Base-by-base conservation (phyloP, 2,113 vertebrate genomes). In the Mastomys natalensis region DNA sequence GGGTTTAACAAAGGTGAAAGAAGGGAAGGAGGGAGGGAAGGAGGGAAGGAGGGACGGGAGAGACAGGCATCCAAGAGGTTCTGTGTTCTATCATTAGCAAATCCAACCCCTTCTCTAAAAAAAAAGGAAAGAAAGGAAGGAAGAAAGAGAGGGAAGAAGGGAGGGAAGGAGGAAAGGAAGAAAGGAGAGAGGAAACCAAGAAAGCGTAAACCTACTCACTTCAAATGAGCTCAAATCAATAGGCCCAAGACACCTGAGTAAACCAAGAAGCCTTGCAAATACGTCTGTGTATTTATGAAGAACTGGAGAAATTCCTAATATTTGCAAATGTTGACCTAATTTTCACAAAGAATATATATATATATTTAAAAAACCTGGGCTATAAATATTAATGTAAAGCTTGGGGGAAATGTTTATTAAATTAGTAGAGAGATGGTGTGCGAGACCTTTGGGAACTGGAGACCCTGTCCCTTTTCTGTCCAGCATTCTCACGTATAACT, bases 241-340 rank as follows among this genome's bases (percentile, higher is more conserved):
- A 89, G 55, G 45, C 37, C 9, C 62, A 91, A 21, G 48, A 89
- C 12, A 89, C 72, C 26, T 7, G 4, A 64, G n/a, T 48, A 34
- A 96, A 89, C 60, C 37, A 74, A 78, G 87, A 73, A 72, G 66
- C 29, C 48, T 60, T 93, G 70, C 76, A 66, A 96, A 80, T 51
- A 85, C 34, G n/a, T 74, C 21, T 37, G 26, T 51, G 80, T 45
- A 84, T 80, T 74, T 72, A 51, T 3, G 7, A 90, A 93, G 88
- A 80, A 93, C 2, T 86, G 43, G 34, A 87, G 89, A 86, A 5
- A 22, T 48, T 89, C 17, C 72, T 81, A 15, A 95, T 60, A 95
- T n/a, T 45, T 86, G 84, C 72, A 96, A 93, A 93, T 91, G 95
- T 16, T 73, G 64, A 89, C 45, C 70, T 53, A 86, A 89, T 95